Evolutionary conservation across 2,113 vertebrate species (phyloP).

Genomic region (Aphyosemion australe): DNA sequence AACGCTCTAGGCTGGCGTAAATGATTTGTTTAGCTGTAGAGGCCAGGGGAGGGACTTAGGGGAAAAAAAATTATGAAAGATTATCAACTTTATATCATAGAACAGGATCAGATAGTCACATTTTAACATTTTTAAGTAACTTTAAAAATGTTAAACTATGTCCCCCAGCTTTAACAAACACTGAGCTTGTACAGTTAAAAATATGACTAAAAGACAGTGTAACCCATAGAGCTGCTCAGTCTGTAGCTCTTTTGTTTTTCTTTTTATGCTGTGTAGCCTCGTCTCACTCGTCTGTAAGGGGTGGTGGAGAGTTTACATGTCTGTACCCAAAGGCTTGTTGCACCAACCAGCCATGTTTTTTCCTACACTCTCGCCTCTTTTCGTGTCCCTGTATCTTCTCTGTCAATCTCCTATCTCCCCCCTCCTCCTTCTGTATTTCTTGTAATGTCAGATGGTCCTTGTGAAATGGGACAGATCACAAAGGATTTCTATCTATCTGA

Average conservation of each 20-base stretch:
- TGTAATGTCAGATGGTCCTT: constrained; percentile 59
- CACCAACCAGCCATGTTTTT: not conserved
- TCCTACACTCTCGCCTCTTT: constrained; percentile 13
- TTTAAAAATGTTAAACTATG: too few relatives aligned
- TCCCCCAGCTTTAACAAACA: too few relatives aligned
- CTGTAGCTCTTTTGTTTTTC: not conserved
- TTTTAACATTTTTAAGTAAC: too few relatives aligned
- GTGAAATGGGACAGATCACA: constrained; percentile 69
- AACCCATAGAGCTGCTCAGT: not conserved
- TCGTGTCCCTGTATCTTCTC: constrained; percentile 11
- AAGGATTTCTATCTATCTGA: constrained; percentile 69
- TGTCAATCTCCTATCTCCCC: constrained; percentile 17
- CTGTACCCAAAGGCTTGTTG: not conserved
- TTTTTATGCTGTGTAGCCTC: not conserved
- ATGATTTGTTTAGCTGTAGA: too few relatives aligned
- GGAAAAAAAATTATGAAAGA: too few relatives aligned
- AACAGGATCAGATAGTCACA: too few relatives aligned
- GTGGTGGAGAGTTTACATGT: not conserved
- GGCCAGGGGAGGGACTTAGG: too few relatives aligned
- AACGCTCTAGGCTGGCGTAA: too few relatives aligned
- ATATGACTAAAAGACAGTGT: not conserved
- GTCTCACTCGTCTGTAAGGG: not conserved
- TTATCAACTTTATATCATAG: too few relatives aligned
- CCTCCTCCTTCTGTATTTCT: constrained; percentile 38
- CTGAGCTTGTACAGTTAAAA: too few relatives aligned